Evolutionary conservation across 2,888 invertebrate genomes (phyloP).

Genomic region (Candidula unifasciata): DNA sequence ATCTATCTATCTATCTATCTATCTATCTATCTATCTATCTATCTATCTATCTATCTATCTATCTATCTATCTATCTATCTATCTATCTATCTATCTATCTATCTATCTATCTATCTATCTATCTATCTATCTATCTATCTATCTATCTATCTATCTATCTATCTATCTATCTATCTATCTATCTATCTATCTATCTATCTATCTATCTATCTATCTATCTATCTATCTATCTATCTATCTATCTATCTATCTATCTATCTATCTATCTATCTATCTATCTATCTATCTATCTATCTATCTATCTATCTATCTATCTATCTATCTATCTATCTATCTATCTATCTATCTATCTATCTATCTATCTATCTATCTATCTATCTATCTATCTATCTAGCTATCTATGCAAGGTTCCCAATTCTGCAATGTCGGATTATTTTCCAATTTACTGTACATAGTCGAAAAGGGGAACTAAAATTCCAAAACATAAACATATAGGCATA

Average conservation of each 20-base stretch:
- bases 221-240: not conserved
- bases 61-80: no score
- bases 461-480: no score
- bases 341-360: slow-evolving; percentile 4
- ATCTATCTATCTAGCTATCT: not conserved
- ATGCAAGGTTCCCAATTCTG: no score
- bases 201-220: not conserved
- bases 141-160: slow-evolving; percentile 4
- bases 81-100: no score
- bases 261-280: not conserved
- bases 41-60: no score
- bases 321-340: not conserved
- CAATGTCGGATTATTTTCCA: no score
- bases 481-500: no score
- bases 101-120: not conserved
- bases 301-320: not conserved
- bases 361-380: not conserved
- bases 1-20: no score
- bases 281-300: not conserved
- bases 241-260: not conserved
- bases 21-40: no score
- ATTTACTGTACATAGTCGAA: no score
- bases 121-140: not conserved
- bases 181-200: not conserved
- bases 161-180: not conserved